Evolutionary conservation across 2,888 invertebrate genomes (phyloP), one percentile per base, ranked within the genome.

Genomic region (Drosophila pseudotalamancana): DNA sequence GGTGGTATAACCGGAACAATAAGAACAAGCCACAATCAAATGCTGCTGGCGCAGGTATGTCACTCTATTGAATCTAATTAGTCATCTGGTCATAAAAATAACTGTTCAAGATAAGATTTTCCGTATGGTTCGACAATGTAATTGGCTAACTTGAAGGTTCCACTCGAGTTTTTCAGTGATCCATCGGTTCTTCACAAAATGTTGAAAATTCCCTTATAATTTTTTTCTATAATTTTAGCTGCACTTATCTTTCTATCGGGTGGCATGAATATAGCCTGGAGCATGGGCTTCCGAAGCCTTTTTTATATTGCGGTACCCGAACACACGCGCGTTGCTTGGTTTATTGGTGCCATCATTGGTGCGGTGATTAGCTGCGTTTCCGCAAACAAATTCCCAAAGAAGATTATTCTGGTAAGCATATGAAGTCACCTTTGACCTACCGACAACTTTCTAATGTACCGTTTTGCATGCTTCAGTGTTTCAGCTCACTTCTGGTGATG

Each of bases 211-310:
- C 9, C 6, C 21, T 9, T 27, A 5, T 25, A 40, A 2, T 12
- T 1, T 14, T 18, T 2, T 1, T 12, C 29, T 35, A n/a, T 40
- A 1, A 3, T 57, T 55, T 4, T 25, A 90, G 90, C 72, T 49
- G 18, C 62, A 0, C 55, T 88, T 1, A 79, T 89, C 45, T 85
- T 89, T 23, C 0, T 80, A 0, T 82, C 89, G 9, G 90, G 88
- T 21, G 90, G 90, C 35, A 85, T 89, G 87, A 89, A 77, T 31
- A 84, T 89, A 11, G 88, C 86, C 23, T 88, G 86, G 83, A 59
- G 73, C 39, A 18, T 56, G 11, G 89, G 88, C 0, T 76, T 85
- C 19, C 66, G 56, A 2, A 34, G 29, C n/a, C 0, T 3, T 0
- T 12, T 4, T 0, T 14, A 0, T 9, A 6, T 4, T 0, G 0